phyloP scores from a whole-genome alignment of 92 coral and sea anemone genomes.

The Bergia sp. region DNA sequence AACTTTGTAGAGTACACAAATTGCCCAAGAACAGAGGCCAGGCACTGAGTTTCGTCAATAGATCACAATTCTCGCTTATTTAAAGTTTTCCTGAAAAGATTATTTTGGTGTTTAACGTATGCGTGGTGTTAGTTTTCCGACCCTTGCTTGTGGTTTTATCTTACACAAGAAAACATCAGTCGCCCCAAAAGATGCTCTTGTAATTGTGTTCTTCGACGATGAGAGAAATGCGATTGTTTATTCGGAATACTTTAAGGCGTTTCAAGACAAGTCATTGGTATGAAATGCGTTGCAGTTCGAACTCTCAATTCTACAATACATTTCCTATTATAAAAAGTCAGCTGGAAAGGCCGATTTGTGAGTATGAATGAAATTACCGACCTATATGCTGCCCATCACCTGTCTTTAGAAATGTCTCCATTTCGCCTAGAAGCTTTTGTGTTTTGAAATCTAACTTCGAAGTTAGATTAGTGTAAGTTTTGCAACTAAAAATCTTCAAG shows the following conservation, averaged over 20 bases:
- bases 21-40: slow-evolving; percentile 16
- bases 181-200: background rate
- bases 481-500: background rate
- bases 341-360: background rate
- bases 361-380: slow-evolving; percentile 12
- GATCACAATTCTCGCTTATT: slow-evolving; percentile 34
- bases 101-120: slow-evolving; percentile 26
- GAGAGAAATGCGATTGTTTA: background rate
- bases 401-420: slow-evolving; percentile 13
- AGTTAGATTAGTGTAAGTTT: background rate
- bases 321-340: background rate
- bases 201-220: background rate
- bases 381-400: background rate
- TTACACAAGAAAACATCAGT: background rate
- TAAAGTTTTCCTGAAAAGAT: slow-evolving; percentile 38
- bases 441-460: background rate
- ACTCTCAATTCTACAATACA: background rate
- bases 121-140: slow-evolving; percentile 23
- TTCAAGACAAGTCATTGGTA: background rate
- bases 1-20: slow-evolving; percentile 61
- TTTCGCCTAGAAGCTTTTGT: slow-evolving; percentile 3
- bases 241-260: background rate
- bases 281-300: background rate
- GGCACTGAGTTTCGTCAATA: slow-evolving; percentile 44
- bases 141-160: background rate